Evolutionary conservation across 1,140 invertebrate genomes (phyloP).

Genomic region (Venturia canescens): DNA sequence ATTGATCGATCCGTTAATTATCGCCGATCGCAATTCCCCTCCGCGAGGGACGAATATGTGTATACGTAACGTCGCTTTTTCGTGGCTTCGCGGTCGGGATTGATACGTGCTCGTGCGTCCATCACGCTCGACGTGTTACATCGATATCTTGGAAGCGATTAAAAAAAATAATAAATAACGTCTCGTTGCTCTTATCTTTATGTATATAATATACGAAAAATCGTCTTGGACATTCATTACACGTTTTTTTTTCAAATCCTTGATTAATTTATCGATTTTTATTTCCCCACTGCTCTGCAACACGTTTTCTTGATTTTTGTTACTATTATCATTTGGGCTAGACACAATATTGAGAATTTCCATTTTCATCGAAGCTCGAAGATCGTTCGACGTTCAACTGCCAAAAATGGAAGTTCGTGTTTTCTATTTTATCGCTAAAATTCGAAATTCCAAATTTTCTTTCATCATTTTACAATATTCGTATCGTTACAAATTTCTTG

Average conservation of each 20-base stretch:
- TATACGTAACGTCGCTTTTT: neutral
- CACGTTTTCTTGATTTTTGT: no score
- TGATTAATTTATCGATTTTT: neutral
- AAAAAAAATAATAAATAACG: slow-evolving; percentile 24
- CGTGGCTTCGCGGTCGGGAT: slow-evolving; percentile 16
- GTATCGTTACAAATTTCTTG: no score
- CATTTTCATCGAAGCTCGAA: no score
- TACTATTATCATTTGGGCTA: no score
- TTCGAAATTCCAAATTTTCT: no score
- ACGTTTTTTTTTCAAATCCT: slow-evolving; percentile 34
- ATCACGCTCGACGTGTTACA: slow-evolving; percentile 36
- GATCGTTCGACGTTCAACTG: no score
- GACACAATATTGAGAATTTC: no score
- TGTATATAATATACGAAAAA: neutral
- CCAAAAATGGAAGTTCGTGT: no score
- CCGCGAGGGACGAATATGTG: neutral
- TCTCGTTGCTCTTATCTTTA: slow-evolving; percentile 1
- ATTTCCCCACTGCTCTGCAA: no score
- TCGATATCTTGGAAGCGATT: slow-evolving; percentile 41
- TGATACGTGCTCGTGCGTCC: slow-evolving; percentile 31
- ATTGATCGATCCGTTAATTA: slow-evolving; percentile 46
- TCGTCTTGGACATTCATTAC: slow-evolving; percentile 32
- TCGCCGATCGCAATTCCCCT: neutral
- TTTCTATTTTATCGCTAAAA: no score
- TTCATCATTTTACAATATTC: no score